Percentiles rank a stretch among this genome's conserved stretches.
These are phyloP conservation scores for Myoxocephalus aenaeus DNA, from an alignment of 2,797 vertebrate species.

Conservation along the genomic window DNA sequence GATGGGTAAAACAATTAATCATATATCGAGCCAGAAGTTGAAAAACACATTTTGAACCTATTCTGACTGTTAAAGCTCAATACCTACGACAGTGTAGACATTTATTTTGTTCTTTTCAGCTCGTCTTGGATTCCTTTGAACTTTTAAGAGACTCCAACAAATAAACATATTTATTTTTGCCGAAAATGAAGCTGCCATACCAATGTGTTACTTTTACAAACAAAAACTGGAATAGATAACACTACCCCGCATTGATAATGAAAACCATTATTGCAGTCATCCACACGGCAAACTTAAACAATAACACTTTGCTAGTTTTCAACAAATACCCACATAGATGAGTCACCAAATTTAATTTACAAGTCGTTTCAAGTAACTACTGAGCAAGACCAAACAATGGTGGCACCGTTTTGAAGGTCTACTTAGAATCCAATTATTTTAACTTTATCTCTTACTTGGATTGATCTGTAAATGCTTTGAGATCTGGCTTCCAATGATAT, in stretches of 20 bases:
- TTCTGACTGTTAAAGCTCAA: background rate
- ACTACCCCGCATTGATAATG: conserved; percentile 32
- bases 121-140: background rate
- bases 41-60: background rate
- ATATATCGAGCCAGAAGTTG: background rate
- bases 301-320: conserved; percentile 15
- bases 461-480: conserved; percentile 8
- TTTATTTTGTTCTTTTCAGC: background rate
- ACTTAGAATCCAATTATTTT: conserved; percentile 19
- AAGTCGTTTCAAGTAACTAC: no score
- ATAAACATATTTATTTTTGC: conserved; percentile 18
- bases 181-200: conserved; percentile 11
- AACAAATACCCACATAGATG: conserved; percentile 3
- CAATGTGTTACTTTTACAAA: conserved; percentile 9
- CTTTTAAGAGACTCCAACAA: conserved; percentile 1
- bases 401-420: conserved; percentile 9
- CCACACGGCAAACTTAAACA: background rate
- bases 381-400: no score
- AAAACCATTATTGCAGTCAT: conserved; percentile 30
- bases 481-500: conserved; percentile 7
- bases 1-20: background rate
- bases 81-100: background rate
- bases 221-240: conserved; percentile 1
- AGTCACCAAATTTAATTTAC: conserved; percentile 17
- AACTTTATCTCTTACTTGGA: conserved; percentile 6